phyloP scores from a whole-genome alignment of 2,888 invertebrate genomes.

The Dermolepida albohirtum region DNA sequence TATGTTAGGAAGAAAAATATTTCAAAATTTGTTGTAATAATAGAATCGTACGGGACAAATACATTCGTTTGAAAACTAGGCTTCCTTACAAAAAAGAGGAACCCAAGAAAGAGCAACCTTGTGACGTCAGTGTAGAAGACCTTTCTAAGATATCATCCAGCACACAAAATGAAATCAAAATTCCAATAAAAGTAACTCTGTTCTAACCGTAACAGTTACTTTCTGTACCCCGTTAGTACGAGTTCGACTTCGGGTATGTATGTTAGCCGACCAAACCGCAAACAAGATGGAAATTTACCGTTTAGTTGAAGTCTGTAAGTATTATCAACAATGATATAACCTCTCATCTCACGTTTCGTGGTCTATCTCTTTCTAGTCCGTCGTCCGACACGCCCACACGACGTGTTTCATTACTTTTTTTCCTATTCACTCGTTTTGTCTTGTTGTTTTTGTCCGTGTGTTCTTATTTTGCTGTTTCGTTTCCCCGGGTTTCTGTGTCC shows the following conservation, averaged over 20 bases:
- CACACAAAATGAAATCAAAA: conserved; percentile 61
- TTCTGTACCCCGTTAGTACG: conserved; percentile 60
- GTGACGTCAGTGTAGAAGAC: conserved; percentile 50
- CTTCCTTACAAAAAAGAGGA: too few species aligned
- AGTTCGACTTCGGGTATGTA: conserved; percentile 53
- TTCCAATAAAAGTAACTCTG: conserved; percentile 62
- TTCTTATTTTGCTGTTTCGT: background rate
- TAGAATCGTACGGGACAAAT: too few species aligned
- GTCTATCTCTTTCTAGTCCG: too few species aligned
- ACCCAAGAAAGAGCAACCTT: conserved; percentile 47
- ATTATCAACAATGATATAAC: conserved; percentile 36
- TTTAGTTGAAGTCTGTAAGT: conserved; percentile 17
- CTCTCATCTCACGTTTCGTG: conserved; percentile 17
- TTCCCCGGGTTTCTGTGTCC: background rate
- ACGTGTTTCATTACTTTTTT: too few species aligned
- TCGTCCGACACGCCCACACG: too few species aligned
- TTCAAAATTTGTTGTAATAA: too few species aligned
- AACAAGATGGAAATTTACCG: conserved; percentile 43
- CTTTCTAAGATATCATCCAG: conserved; percentile 20
- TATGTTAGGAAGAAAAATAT: too few species aligned
- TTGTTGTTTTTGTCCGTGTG: conserved; percentile 2
- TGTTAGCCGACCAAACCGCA: conserved; percentile 55
- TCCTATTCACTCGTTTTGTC: too few species aligned
- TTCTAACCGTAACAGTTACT: conserved; percentile 58
- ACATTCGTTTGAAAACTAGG: too few species aligned